Base-by-base conservation (phyloP, 2,113 vertebrate species). In the Lasiurus borealis region DNA sequence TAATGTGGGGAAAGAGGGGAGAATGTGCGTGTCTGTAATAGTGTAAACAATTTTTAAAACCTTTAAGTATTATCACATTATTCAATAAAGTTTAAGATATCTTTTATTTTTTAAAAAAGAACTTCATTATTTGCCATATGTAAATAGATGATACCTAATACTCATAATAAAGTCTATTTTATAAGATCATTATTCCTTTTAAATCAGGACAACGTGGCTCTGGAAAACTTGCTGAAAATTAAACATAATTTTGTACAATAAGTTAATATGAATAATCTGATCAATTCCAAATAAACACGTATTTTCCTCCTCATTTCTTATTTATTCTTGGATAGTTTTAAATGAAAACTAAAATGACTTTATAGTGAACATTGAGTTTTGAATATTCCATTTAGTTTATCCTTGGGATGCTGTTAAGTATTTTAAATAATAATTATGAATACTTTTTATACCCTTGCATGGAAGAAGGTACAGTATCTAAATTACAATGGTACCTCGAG, bases 371-470 rank as follows among this genome's bases (percentile, higher is more conserved):
- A 46, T 2, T 84, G 27, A 62, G 34, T 90, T 90, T 27, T 21
- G 36, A 94, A 54, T 57, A 81, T 57, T 23, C 3, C 44, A 57
- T 50, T 82, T 85, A 75, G 21, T 76, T 87, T 88, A 46, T 76
- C 64, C 57, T 87, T 85, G 25, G 71, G 46, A 89, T 91, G 40
- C 29, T 77, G n/a, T 76, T 76, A 81, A 94, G 52, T 85, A 64
- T 75, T 91, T 92, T 93, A 97, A 93, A 93, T 95, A 92, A 82
- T 85, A 13, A 94, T 93, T 92, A 34, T 81, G 66, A 96, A 92
- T 82, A 34, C 85, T 23, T 23, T 92, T 93, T 90, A 94, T 59
- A 83, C 12, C 57, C 34, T 95, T 75, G 82, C 23, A 84, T 77
- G 48, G 95, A 97, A 87, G 54, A 31, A 88, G 3, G 29, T 94